A percentile compares a stretch with the other conserved stretches of the same genome.
phyloP scores from a whole-genome alignment of 2,797 vertebrate genomes.

The Sebastes wilsoni region DNA sequence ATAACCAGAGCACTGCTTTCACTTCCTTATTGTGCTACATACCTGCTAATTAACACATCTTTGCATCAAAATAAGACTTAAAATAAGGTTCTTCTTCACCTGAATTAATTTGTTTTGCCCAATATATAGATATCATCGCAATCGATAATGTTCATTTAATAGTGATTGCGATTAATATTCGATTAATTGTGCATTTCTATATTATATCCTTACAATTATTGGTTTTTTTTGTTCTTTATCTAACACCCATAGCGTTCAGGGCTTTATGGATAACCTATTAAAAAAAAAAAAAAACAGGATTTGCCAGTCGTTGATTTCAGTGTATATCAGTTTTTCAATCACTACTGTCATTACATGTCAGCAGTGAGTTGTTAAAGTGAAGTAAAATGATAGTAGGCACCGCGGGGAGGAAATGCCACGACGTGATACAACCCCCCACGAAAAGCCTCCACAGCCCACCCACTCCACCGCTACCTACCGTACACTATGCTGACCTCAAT shows the following conservation, averaged over 20 bases:
- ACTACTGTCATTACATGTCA: not conserved
- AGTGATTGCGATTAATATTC: no score
- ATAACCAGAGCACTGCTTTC: fast-evolving
- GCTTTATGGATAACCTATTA: not conserved
- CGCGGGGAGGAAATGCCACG: not conserved
- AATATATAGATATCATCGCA: no score
- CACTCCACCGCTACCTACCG: not conserved
- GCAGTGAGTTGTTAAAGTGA: not conserved
- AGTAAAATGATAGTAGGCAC: not conserved
- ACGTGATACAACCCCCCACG: not conserved
- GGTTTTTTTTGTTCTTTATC: not conserved
- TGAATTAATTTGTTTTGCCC: no score
- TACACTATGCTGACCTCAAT: slow-evolving; percentile 20
- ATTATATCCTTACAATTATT: not conserved
- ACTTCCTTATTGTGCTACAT: no score
- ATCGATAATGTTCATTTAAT: no score
- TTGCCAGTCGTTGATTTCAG: not conserved
- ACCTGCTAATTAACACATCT: fast-evolving
- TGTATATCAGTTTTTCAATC: not conserved
- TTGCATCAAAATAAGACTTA: no score
- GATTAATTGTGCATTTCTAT: no score
- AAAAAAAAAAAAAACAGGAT: not conserved
- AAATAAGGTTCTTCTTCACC: fast-evolving
- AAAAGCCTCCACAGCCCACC: slow-evolving; percentile 13
- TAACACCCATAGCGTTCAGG: not conserved